These are phyloP conservation scores for Brachionus rotundiformis DNA, from an alignment of 1,140 invertebrate species.

Conservation along the genomic window DNA sequence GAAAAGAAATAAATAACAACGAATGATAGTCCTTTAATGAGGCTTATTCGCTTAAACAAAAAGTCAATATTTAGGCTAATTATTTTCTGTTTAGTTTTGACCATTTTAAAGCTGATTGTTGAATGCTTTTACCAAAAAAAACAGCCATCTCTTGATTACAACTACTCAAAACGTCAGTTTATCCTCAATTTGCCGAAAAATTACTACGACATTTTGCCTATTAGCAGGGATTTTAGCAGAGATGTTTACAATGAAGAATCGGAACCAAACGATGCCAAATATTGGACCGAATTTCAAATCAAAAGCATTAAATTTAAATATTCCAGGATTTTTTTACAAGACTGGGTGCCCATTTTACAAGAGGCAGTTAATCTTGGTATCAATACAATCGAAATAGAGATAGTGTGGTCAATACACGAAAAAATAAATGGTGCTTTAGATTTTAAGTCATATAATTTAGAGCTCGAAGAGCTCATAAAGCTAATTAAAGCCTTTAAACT, in stretches of 20 bases:
- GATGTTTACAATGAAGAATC: background rate
- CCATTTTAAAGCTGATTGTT: background rate
- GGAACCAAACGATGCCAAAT: background rate
- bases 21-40: background rate
- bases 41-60: constrained; percentile 18
- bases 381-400: constrained; percentile 48
- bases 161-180: background rate
- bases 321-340: background rate
- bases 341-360: constrained; percentile 11
- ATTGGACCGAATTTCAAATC: constrained; percentile 30
- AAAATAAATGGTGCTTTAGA: background rate
- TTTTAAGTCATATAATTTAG: constrained; percentile 5
- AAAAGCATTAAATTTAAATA: constrained; percentile 35
- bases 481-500: background rate
- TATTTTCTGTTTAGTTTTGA: background rate
- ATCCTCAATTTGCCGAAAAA: background rate
- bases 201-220: background rate
- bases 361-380: background rate
- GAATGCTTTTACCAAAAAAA: background rate
- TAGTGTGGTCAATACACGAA: constrained; percentile 42
- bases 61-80: background rate
- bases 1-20: background rate
- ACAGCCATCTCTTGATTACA: background rate
- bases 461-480: constrained; percentile 33
- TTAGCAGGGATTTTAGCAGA: background rate